Conservation (phyloP, 2,797 vertebrate genomes). For the Podargus strigoides region DNA sequence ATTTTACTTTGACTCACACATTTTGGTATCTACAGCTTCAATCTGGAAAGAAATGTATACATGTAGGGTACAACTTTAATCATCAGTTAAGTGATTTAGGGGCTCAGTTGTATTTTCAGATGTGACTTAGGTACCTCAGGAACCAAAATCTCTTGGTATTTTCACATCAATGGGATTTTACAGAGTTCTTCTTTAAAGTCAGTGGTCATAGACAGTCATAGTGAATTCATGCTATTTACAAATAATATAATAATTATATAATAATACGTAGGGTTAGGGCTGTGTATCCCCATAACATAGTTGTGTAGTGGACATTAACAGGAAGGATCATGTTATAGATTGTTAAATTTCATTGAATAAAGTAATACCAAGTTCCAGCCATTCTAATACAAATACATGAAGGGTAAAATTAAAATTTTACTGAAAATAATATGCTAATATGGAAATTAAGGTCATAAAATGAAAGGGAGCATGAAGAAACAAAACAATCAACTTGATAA, state of each 20-base stretch:
- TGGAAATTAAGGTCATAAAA: constrained; percentile 30
- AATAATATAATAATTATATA: no score
- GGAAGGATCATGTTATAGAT: not conserved
- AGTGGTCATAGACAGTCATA: not conserved
- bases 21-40: not conserved
- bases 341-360: not conserved
- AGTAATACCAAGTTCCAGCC: not conserved
- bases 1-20: not conserved
- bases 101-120: not conserved
- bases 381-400: not conserved
- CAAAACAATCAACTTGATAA: constrained; percentile 25
- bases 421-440: constrained; percentile 9
- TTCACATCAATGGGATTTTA: not conserved
- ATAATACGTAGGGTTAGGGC: accelerated
- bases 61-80: not conserved
- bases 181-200: not conserved
- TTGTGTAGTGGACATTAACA: not conserved
- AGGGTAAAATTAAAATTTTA: constrained; percentile 23
- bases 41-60: not conserved
- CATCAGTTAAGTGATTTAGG: not conserved
- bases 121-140: not conserved
- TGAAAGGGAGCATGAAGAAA: constrained; percentile 25
- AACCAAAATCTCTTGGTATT: not conserved
- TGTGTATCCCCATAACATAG: not conserved
- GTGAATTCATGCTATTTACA: not conserved